Conservation (phyloP, 2,113 vertebrate species). For the Prunella himalayana region DNA sequence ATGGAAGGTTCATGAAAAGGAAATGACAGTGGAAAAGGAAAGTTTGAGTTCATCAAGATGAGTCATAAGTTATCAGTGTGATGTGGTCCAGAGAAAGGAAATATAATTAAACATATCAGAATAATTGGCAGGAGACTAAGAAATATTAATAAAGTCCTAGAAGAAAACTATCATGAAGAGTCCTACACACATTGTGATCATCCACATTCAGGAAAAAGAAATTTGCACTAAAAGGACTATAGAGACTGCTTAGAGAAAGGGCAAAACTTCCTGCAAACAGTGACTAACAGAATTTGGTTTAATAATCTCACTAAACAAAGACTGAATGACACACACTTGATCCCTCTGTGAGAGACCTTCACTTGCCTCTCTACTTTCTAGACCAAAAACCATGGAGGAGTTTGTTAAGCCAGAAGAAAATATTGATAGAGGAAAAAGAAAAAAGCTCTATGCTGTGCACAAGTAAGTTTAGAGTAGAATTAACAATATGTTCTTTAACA, state of each 20-base stretch:
- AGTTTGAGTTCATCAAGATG: neutral
- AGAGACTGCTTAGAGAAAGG: neutral
- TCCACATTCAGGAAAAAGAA: neutral
- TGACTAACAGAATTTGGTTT: neutral
- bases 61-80: neutral
- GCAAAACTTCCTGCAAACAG: slow-evolving; percentile 27
- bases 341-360: slow-evolving; percentile 4
- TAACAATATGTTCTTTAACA: neutral
- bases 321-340: neutral
- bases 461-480: neutral
- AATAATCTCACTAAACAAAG: neutral
- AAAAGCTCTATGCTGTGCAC: neutral
- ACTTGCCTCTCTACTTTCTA: neutral
- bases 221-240: neutral
- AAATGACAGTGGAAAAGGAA: neutral
- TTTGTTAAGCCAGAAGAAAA: neutral
- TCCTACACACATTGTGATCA: neutral
- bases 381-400: neutral
- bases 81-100: neutral
- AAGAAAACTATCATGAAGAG: neutral
- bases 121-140: neutral
- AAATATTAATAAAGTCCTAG: neutral
- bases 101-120: neutral
- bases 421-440: neutral
- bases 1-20: neutral